These are phyloP conservation scores for Pangasius sanitwongsei DNA, from an alignment of 2,797 vertebrate species.

Conservation along the genomic window DNA sequence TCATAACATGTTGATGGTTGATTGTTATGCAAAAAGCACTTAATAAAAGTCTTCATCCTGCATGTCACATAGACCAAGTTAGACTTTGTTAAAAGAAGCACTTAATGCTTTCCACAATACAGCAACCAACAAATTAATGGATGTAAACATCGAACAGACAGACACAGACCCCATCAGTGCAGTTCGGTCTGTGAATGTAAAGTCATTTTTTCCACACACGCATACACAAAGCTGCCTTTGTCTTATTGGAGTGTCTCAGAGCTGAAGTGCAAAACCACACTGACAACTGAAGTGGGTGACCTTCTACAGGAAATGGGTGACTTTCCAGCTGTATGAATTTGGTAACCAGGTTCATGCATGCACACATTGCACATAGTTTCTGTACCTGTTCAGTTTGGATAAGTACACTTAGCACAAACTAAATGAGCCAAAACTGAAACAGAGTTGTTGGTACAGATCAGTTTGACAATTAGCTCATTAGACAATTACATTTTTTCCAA, in stretches of 20 bases:
- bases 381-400: neutral
- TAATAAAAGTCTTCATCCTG: neutral
- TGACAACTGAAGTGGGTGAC: neutral
- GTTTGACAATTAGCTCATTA: neutral
- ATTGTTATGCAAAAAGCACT: slow-evolving; percentile 17
- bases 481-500: neutral
- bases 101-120: neutral
- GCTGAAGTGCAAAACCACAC: slow-evolving; percentile 2
- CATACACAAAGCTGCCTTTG: neutral
- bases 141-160: neutral
- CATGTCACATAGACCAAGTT: neutral
- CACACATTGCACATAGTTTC: neutral
- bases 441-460: neutral
- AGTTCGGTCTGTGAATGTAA: neutral
- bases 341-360: neutral
- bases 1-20: neutral
- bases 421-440: neutral
- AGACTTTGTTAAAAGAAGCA: slow-evolving; percentile 8
- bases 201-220: neutral
- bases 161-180: neutral
- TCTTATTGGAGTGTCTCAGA: neutral
- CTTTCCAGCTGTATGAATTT: neutral
- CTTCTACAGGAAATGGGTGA: neutral
- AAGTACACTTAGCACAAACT: neutral
- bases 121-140: neutral